These are phyloP conservation scores for Trogon surrucura DNA, from an alignment of 2,113 vertebrate species.

Conservation along the genomic window DNA sequence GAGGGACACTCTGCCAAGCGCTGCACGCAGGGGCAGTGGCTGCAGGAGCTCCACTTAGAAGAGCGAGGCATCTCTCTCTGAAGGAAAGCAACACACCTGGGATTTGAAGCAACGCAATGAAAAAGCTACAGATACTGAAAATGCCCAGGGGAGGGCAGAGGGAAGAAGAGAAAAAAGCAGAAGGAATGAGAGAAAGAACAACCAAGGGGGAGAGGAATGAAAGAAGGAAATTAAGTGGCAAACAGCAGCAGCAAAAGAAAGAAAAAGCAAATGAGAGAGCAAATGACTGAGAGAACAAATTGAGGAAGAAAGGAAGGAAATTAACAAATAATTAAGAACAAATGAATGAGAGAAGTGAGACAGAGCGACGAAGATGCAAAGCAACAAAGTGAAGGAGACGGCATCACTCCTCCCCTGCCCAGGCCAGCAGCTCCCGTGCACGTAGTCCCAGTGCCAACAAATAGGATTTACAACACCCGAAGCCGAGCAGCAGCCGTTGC, in stretches of 20 bases:
- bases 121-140: slow-evolving; percentile 13
- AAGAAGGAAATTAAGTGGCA: slow-evolving; percentile 14
- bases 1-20: background rate
- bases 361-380: background rate
- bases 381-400: background rate
- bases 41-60: background rate
- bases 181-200: background rate
- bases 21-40: background rate
- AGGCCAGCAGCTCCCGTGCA: background rate
- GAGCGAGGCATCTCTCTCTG: background rate
- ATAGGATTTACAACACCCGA: background rate
- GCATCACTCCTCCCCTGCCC: background rate
- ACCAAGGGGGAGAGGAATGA: background rate
- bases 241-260: slow-evolving; percentile 37
- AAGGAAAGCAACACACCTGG: background rate
- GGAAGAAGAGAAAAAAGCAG: background rate
- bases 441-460: background rate
- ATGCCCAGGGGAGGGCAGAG: background rate
- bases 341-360: slow-evolving; percentile 46
- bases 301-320: slow-evolving; percentile 63
- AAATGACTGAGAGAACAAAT: slow-evolving; percentile 54
- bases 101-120: background rate
- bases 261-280: slow-evolving; percentile 48
- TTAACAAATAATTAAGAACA: slow-evolving; percentile 66
- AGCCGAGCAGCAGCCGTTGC: background rate